Conservation (phyloP, 1,140 invertebrate species). For the Papilio glaucus region DNA sequence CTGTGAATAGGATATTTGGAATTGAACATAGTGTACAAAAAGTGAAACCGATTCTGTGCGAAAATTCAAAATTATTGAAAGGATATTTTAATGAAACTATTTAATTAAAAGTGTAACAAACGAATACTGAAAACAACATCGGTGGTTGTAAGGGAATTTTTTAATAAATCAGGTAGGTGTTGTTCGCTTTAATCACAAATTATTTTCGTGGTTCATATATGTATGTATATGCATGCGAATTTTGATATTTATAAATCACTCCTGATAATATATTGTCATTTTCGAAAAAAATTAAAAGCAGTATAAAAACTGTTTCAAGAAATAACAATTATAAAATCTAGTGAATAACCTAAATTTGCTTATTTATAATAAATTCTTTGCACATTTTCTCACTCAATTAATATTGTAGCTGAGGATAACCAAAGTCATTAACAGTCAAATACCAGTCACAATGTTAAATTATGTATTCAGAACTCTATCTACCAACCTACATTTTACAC, state of each 20-base stretch:
- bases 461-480: not conserved
- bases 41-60: slow-evolving; percentile 60
- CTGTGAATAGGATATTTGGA: slow-evolving; percentile 44
- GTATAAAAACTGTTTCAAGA: not conserved
- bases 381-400: not conserved
- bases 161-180: slow-evolving; percentile 49
- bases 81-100: slow-evolving; percentile 50
- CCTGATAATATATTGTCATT: no score
- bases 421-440: not conserved
- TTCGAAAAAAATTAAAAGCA: no score
- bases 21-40: slow-evolving; percentile 55
- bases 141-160: slow-evolving; percentile 41
- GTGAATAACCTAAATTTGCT: not conserved
- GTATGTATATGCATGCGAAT: not conserved
- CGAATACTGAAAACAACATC: slow-evolving; percentile 42
- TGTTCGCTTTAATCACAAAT: slow-evolving; percentile 2
- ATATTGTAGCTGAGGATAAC: not conserved
- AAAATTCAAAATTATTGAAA: slow-evolving; percentile 44
- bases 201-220: no score
- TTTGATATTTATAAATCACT: not conserved
- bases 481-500: not conserved
- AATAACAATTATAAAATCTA: not conserved
- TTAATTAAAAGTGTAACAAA: slow-evolving; percentile 36
- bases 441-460: not conserved
- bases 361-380: not conserved